phyloP scores from a whole-genome alignment of 2,888 invertebrate genomes.

The Parnassius orleans region DNA sequence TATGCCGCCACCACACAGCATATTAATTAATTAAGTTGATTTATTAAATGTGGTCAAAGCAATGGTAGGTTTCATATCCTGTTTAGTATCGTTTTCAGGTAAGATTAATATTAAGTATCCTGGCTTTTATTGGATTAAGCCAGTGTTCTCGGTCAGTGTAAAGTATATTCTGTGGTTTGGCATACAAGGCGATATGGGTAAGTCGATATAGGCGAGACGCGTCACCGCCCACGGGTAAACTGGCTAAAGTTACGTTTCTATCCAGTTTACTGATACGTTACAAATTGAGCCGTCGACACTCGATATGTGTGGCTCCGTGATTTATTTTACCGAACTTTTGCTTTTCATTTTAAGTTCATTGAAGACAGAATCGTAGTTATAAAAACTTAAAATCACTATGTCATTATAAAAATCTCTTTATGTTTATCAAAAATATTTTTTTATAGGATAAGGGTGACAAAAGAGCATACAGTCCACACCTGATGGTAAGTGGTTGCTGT shows the following conservation, averaged over 20 bases:
- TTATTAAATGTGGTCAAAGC: not conserved
- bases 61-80: no score
- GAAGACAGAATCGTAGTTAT: not conserved
- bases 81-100: slow-evolving; percentile 11
- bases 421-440: no score
- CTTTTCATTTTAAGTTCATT: slow-evolving; percentile 7
- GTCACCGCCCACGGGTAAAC: slow-evolving; percentile 53
- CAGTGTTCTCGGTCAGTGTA: slow-evolving; percentile 39
- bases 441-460: no score
- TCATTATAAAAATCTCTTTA: no score
- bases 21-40: no score
- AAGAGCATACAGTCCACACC: no score
- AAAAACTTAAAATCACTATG: no score
- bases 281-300: slow-evolving; percentile 59
- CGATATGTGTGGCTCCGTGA: slow-evolving; percentile 40
- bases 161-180: slow-evolving; percentile 59
- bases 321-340: slow-evolving; percentile 34
- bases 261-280: slow-evolving; percentile 57
- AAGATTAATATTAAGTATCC: slow-evolving; percentile 14
- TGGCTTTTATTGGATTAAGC: slow-evolving; percentile 12
- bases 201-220: slow-evolving; percentile 53
- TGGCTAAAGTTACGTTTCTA: slow-evolving; percentile 53
- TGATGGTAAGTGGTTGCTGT: no score
- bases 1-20: no score
- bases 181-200: slow-evolving; percentile 42